phyloP scores from a whole-genome alignment of 2,888 invertebrate species.

The Perizoma affinitatum region DNA sequence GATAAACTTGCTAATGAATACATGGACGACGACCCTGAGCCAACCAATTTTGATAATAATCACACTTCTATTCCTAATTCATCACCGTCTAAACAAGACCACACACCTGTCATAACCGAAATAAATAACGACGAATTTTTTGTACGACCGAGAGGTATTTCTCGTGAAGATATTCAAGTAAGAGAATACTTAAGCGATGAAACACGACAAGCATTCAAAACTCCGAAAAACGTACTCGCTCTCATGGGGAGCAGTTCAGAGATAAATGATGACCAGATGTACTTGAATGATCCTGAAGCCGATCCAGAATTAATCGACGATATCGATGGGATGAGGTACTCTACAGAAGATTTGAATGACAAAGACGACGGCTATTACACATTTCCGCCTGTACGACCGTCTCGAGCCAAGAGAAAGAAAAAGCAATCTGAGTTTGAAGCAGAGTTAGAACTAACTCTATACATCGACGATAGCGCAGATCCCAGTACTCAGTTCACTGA shows the following conservation, averaged over 20 bases:
- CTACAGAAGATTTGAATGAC: constrained; percentile 74
- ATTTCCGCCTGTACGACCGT: constrained; percentile 83
- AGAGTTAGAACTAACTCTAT: constrained; percentile 61
- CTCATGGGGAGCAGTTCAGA: constrained; percentile 80
- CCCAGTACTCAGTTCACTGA: constrained; percentile 76
- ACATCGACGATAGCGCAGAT: constrained; percentile 73
- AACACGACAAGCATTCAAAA: constrained; percentile 90
- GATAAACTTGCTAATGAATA: constrained; percentile 84
- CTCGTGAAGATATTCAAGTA: constrained; percentile 91
- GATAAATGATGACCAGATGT: constrained; percentile 62
- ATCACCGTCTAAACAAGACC: constrained; percentile 75
- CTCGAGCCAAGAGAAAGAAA: constrained; percentile 82
- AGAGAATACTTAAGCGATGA: constrained; percentile 91
- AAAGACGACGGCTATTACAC: constrained; percentile 81
- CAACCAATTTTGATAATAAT: constrained; percentile 48
- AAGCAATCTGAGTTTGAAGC: constrained; percentile 46
- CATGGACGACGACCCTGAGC: constrained; percentile 76
- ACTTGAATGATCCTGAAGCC: constrained; percentile 67
- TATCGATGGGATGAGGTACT: constrained; percentile 64
- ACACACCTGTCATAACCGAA: constrained; percentile 89
- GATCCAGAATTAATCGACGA: constrained; percentile 72
- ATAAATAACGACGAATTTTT: constrained; percentile 95
- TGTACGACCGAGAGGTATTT: constrained; percentile 91
- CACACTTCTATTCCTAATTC: constrained; percentile 62
- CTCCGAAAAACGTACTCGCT: constrained; percentile 86